Conservation (phyloP, 2,797 vertebrate genomes). For the Ambastaia sidthimunki region DNA sequence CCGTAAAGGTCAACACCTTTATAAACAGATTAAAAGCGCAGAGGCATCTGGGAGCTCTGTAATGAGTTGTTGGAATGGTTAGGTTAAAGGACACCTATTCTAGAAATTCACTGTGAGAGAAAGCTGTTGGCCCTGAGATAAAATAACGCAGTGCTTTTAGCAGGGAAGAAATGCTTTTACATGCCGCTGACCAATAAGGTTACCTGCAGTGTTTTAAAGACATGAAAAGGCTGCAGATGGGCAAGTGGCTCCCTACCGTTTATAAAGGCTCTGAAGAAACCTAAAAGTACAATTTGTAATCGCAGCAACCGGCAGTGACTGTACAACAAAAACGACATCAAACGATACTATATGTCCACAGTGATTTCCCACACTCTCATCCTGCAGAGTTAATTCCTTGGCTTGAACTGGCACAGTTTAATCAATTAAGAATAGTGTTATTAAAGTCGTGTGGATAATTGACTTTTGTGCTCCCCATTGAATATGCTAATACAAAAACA, state of each 20-base stretch:
- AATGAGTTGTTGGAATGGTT: conserved; percentile 19
- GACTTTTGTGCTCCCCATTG: neutral
- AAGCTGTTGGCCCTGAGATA: conserved; percentile 29
- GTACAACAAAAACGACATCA: conserved; percentile 14
- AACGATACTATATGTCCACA: neutral
- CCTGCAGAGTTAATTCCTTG: neutral
- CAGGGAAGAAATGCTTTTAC: conserved; percentile 29
- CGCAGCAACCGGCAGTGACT: neutral
- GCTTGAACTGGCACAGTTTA: conserved; percentile 13
- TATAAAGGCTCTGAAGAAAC: conserved; percentile 4
- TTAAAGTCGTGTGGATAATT: neutral
- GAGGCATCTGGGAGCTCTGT: neutral
- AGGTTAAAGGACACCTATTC: conserved; percentile 25
- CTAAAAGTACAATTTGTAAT: conserved; percentile 36
- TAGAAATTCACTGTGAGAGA: neutral
- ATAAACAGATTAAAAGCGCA: conserved; percentile 18
- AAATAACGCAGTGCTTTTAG: conserved; percentile 34
- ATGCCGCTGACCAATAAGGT: conserved; percentile 32
- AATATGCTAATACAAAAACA: conserved; percentile 17
- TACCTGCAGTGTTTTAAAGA: conserved; percentile 30
- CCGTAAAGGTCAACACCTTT: conserved; percentile 48
- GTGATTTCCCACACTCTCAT: conserved; percentile 4
- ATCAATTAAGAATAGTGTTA: neutral
- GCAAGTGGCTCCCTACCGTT: conserved; percentile 38
- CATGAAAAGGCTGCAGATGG: conserved; percentile 34